Base-by-base conservation (phyloP, 2,888 invertebrate species). In the Pseudeuparius sepicola region DNA sequence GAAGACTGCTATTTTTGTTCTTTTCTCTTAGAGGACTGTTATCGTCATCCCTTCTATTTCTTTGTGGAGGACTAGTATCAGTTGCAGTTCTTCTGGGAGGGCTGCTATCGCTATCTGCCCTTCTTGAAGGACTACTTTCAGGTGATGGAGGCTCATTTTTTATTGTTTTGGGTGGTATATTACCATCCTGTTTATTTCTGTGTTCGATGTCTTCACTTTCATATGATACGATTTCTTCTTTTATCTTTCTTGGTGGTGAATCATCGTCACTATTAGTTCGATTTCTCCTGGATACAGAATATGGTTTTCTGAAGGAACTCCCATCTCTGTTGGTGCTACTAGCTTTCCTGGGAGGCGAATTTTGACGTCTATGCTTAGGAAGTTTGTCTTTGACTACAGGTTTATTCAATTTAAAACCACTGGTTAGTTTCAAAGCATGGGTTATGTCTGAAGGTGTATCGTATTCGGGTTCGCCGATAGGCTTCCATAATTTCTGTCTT, bases 161-260 rank as follows among this genome's bases (percentile, higher is more conserved):
- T 29, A 16, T 35, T 34, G 14, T 40, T 34, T 40, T 45, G 9
- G 35, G 33, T n/a, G n/a, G n/a, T n/a, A n/a, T n/a, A n/a, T n/a
- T n/a, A n/a, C n/a, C n/a, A n/a, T n/a, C n/a, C n/a, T n/a, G n/a
- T n/a, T n/a, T n/a, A n/a, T n/a, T n/a, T n/a, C n/a, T n/a, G n/a
- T n/a, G n/a, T n/a, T n/a, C n/a, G n/a, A n/a, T n/a, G n/a, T n/a
- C n/a, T n/a, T 39, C 41, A 13, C n/a, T 3, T 31, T 32, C 39
- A 7, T 17, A n/a, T 29, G 36, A 26, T 13, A 31, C 15, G 28
- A 14, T n/a, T 4, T 33, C 16, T 17, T 30, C 26, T 24, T 35
- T 27, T 33, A 24, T 31, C 9, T 17, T 35, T 32, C 61, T 59
- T 0, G 60, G 62, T 10, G 64, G 66, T 39, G 65, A 66, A 26